These are phyloP conservation scores for Phyto melanocephala DNA, from an alignment of 2,888 invertebrate species.

Conservation along the genomic window DNA sequence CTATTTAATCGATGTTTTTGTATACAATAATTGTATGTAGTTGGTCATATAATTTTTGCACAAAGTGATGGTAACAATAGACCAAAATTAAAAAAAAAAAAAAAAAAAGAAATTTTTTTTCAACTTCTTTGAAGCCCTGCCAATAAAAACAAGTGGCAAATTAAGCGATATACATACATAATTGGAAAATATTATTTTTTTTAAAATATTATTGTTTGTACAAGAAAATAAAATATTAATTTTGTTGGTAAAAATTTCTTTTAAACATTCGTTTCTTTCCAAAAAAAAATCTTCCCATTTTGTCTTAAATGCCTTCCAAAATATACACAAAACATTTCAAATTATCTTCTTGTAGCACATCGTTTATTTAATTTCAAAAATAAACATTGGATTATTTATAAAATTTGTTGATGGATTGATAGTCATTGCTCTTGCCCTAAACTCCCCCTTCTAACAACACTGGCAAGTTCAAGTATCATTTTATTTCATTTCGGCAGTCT, in stretches of 20 bases:
- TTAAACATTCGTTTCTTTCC: too few species aligned
- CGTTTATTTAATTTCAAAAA: neutral
- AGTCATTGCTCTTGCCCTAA: neutral
- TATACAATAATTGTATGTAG: too few species aligned
- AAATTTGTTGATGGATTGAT: constrained; percentile 19
- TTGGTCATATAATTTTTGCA: too few species aligned
- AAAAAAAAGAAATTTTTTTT: neutral
- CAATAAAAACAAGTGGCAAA: neutral
- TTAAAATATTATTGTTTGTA: too few species aligned
- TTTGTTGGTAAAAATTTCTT: too few species aligned
- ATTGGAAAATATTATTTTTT: too few species aligned
- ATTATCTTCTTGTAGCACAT: neutral
- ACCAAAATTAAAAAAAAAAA: neutral
- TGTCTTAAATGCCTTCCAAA: too few species aligned
- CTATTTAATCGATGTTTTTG: too few species aligned
- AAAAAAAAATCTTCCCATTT: too few species aligned
- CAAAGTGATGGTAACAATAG: neutral
- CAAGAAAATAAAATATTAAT: too few species aligned
- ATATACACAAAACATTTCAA: neutral
- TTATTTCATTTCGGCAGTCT: neutral
- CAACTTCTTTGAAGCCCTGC: neutral
- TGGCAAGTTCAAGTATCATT: constrained; percentile 28
- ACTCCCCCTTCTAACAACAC: neutral
- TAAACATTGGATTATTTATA: constrained; percentile 5
- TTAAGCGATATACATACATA: neutral